A percentile compares a stretch with the other conserved stretches of the same genome.
Evolutionary conservation across 1,140 invertebrate genomes (phyloP).

Genomic region (Odontomachus brunneus): DNA sequence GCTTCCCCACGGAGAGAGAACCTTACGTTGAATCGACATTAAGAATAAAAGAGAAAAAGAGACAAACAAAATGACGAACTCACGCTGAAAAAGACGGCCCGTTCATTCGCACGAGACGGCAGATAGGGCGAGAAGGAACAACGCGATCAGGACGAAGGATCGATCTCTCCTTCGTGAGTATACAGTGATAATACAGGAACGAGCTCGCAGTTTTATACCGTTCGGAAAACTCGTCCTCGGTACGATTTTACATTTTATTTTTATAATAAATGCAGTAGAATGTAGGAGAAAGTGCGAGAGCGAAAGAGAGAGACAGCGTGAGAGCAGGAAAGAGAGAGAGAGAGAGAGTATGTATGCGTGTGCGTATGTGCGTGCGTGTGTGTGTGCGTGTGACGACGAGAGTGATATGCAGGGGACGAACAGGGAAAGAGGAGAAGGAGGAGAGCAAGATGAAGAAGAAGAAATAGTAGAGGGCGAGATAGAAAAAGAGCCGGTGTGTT

Average conservation of each 20-base stretch:
- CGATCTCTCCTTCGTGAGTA: slow-evolving; percentile 43
- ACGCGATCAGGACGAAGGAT: slow-evolving; percentile 48
- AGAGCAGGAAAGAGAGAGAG: slow-evolving; percentile 40
- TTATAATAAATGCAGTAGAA: slow-evolving; percentile 84
- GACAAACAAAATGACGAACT: not conserved
- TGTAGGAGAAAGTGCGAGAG: slow-evolving; percentile 66
- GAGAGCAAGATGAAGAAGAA: slow-evolving; percentile 17
- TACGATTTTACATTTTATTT: slow-evolving; percentile 86
- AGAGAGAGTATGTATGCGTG: slow-evolving; percentile 27
- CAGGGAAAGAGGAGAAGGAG: slow-evolving; percentile 19
- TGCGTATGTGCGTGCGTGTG: too few relatives aligned
- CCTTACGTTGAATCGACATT: slow-evolving; percentile 17
- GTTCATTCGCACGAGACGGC: slow-evolving; percentile 45
- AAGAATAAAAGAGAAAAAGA: not conserved
- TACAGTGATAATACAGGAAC: slow-evolving; percentile 51
- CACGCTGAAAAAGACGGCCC: slow-evolving; percentile 31
- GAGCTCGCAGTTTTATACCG: slow-evolving; percentile 69
- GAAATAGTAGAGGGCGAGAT: slow-evolving; percentile 41
- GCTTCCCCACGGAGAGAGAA: slow-evolving; percentile 22
- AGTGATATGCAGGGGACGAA: slow-evolving; percentile 6
- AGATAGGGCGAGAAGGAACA: slow-evolving; percentile 36
- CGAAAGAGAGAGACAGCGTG: slow-evolving; percentile 19
- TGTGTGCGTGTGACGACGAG: not conserved
- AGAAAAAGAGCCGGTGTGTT: slow-evolving; percentile 65
- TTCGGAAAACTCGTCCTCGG: slow-evolving; percentile 81